These are phyloP conservation scores for Acrocephalus scirpaceus DNA, from an alignment of 2,797 vertebrate genomes.

Conservation along the genomic window DNA sequence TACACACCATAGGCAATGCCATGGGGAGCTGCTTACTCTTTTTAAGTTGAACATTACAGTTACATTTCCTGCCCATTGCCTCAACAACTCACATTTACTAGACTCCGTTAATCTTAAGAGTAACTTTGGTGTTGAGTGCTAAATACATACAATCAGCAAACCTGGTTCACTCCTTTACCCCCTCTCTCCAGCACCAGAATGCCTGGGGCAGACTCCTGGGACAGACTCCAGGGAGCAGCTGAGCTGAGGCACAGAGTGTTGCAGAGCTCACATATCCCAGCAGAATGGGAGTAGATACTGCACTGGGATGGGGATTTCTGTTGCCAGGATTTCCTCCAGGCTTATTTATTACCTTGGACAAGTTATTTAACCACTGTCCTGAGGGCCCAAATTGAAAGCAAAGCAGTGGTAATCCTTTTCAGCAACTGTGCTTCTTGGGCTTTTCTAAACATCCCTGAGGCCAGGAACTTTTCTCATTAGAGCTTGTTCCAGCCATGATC, in stretches of 20 bases:
- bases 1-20: neutral
- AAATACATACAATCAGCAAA: neutral
- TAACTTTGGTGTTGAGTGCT: neutral
- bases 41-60: neutral
- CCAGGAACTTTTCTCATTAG: neutral
- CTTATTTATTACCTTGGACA: neutral
- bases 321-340: neutral
- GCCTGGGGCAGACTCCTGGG: neutral
- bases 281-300: accelerated
- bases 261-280: neutral
- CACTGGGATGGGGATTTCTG: neutral
- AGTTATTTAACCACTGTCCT: neutral
- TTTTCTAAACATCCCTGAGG: neutral
- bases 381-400: neutral
- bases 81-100: neutral
- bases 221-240: neutral
- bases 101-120: neutral
- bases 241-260: accelerated
- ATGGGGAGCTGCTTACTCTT: neutral
- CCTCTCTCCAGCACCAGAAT: neutral
- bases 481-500: neutral
- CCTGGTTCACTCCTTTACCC: neutral
- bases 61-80: neutral
- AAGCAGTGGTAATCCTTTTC: neutral
- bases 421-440: neutral